These are phyloP conservation scores for Hiodon alosoides DNA, from an alignment of 2,113 vertebrate genomes.

Conservation along the genomic window DNA sequence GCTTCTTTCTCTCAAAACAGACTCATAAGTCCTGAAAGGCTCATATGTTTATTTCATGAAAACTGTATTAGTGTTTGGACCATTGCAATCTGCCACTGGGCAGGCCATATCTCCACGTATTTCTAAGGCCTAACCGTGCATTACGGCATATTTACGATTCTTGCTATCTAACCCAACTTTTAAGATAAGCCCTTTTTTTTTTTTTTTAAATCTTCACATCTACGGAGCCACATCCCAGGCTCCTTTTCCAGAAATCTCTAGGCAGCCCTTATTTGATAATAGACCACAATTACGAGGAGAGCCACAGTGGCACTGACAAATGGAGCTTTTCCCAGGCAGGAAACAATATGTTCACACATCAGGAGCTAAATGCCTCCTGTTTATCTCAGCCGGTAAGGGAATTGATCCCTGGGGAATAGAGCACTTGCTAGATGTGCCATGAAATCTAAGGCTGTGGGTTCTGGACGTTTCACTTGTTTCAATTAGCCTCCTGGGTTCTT, in stretches of 20 bases:
- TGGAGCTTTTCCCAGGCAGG: conserved; percentile 58
- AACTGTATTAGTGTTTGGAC: neutral
- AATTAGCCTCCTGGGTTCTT: conserved; percentile 22
- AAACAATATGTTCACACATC: conserved; percentile 58
- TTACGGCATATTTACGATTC: conserved; percentile 40
- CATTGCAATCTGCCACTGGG: neutral
- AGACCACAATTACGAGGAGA: conserved; percentile 53
- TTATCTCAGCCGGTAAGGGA: conserved; percentile 44
- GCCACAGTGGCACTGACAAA: conserved; percentile 60
- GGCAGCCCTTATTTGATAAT: conserved; percentile 56
- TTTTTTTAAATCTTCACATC: conserved; percentile 48
- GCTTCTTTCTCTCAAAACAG: too few relatives aligned
- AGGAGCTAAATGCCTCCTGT: conserved; percentile 58
- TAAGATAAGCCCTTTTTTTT: conserved; percentile 47
- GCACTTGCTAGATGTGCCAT: conserved; percentile 49
- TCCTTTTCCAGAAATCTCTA: conserved; percentile 48
- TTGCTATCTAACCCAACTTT: conserved; percentile 37
- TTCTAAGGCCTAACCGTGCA: neutral
- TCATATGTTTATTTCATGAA: too few relatives aligned
- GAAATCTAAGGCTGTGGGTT: conserved; percentile 48
- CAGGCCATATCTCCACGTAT: neutral
- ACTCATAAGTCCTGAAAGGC: too few relatives aligned
- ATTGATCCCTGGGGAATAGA: conserved; percentile 38
- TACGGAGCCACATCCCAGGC: conserved; percentile 39
- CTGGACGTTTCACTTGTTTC: conserved; percentile 38